Conservation (phyloP, 1,140 invertebrate species). For the Bradynema listronoti region DNA sequence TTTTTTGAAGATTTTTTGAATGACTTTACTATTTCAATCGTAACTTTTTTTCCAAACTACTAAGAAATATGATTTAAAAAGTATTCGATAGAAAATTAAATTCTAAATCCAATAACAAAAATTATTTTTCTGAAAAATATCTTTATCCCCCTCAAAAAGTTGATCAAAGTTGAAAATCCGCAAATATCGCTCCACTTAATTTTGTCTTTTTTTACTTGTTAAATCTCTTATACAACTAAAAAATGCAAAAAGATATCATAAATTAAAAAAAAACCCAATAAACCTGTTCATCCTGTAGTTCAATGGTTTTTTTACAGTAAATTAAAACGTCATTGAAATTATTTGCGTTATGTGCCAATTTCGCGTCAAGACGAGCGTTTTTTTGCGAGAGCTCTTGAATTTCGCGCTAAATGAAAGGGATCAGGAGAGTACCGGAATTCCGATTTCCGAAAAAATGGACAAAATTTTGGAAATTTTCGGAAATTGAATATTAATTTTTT, state of each 20-base stretch:
- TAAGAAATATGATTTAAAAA: neutral
- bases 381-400: conserved; percentile 18
- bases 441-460: no score
- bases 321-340: conserved; percentile 37
- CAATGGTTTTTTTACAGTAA: conserved; percentile 39
- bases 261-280: neutral
- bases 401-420: conserved; percentile 14
- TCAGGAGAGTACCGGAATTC: no score
- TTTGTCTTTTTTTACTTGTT: conserved; percentile 1
- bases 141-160: neutral
- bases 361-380: conserved; percentile 16
- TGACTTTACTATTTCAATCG: conserved; percentile 6
- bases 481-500: no score
- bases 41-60: neutral
- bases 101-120: neutral
- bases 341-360: conserved; percentile 15
- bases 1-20: no score
- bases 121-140: neutral
- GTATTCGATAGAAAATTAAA: neutral
- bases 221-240: neutral
- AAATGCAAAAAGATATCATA: neutral
- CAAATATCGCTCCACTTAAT: no score
- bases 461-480: no score
- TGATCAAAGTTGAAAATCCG: neutral
- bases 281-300: conserved; percentile 34